These are phyloP conservation scores for Cettia cetti DNA, from an alignment of 2,113 vertebrate genomes.

Conservation along the genomic window DNA sequence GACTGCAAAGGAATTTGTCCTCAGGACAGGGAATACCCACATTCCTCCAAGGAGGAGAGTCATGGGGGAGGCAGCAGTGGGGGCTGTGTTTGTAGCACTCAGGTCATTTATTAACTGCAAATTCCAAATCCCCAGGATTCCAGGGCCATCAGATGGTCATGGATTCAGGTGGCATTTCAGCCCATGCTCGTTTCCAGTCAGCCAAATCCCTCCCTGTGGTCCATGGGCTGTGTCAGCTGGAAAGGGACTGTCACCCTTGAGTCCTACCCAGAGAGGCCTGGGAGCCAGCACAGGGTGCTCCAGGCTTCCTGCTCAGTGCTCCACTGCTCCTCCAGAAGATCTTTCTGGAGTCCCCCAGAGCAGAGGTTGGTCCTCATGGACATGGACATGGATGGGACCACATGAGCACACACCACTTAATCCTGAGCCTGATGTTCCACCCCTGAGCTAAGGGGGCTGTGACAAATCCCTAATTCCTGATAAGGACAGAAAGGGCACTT, in stretches of 20 bases:
- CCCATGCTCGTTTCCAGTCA: not conserved
- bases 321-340: not conserved
- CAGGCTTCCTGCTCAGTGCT: not conserved
- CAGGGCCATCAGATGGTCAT: not conserved
- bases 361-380: not conserved
- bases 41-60: not conserved
- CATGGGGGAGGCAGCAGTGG: not conserved
- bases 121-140: not conserved
- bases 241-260: not conserved
- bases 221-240: not conserved
- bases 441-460: not conserved
- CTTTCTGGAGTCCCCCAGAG: not conserved
- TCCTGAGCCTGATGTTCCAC: not conserved
- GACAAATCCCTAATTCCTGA: not conserved
- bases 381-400: not conserved
- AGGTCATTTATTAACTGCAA: not conserved
- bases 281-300: not conserved
- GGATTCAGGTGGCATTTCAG: not conserved
- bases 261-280: not conserved
- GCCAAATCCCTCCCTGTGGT: not conserved
- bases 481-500: not conserved
- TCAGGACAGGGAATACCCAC: not conserved
- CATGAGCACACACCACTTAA: not conserved
- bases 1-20: not conserved
- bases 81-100: not conserved